phyloP scores from a whole-genome alignment of 2,113 vertebrate species.

The Pyrgilauda ruficollis region DNA sequence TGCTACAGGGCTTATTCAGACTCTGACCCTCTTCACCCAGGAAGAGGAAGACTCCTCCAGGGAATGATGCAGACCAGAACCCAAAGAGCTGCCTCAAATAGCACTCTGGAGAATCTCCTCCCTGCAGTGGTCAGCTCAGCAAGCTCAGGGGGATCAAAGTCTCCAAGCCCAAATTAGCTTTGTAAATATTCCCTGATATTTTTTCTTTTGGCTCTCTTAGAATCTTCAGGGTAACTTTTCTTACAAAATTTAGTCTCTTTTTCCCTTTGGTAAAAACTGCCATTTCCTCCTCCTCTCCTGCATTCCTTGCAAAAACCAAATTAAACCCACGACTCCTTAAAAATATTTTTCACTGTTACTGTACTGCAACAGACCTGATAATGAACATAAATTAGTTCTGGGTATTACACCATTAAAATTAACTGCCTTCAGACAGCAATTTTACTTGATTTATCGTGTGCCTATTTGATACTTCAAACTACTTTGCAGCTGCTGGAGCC shows the following conservation, averaged over 20 bases:
- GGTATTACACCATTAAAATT: background rate
- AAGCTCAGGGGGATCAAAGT: background rate
- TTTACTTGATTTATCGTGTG: background rate
- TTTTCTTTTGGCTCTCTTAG: background rate
- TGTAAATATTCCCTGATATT: background rate
- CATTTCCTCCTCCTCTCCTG: background rate
- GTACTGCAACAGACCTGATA: background rate
- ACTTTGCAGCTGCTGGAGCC: background rate
- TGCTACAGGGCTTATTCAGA: background rate
- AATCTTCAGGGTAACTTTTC: background rate
- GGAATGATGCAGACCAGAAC: background rate
- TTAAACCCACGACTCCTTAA: background rate
- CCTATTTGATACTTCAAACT: background rate
- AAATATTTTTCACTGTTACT: background rate
- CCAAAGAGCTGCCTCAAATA: background rate
- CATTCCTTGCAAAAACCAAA: background rate
- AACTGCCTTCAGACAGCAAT: background rate
- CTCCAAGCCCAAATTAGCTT: background rate
- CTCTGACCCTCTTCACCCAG: background rate
- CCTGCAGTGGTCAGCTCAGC: background rate
- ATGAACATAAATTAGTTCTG: background rate
- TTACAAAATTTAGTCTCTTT: background rate
- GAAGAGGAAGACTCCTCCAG: background rate
- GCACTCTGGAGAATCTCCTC: background rate
- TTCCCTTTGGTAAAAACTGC: background rate